Conservation (phyloP, 2,797 vertebrate genomes). For the Argyrosomus regius region DNA sequence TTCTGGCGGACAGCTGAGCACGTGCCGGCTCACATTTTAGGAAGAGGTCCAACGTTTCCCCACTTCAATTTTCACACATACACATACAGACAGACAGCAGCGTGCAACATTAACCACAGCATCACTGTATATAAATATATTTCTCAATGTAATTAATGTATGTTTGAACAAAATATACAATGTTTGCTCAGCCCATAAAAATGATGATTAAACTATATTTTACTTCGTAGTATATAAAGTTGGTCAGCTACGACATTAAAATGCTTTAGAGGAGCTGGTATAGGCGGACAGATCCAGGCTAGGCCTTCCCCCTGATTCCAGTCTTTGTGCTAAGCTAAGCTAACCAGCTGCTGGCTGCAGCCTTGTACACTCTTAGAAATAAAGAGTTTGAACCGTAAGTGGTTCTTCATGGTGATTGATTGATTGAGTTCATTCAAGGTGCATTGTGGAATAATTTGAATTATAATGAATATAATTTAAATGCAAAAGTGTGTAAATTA, state of each 20-base stretch:
- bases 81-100: conserved; percentile 14
- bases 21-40: conserved; percentile 55
- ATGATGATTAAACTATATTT: not conserved
- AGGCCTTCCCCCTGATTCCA: not conserved
- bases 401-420: too few species aligned
- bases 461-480: too few species aligned
- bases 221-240: not conserved
- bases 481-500: too few species aligned
- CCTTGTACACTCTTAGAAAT: not conserved
- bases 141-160: not conserved
- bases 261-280: not conserved
- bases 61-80: conserved; percentile 43
- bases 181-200: too few species aligned
- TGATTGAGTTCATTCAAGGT: too few species aligned
- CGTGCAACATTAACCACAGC: conserved; percentile 5
- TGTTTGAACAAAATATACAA: not conserved
- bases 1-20: conserved; percentile 67
- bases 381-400: too few species aligned
- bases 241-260: not conserved
- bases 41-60: conserved; percentile 39
- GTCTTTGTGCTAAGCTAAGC: conserved; percentile 1
- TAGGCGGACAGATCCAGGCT: not conserved
- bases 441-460: too few species aligned
- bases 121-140: not conserved
- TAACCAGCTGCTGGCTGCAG: not conserved